Evolutionary conservation across 2,888 invertebrate genomes (phyloP).

Genomic region (Therioaphis trifolii): DNA sequence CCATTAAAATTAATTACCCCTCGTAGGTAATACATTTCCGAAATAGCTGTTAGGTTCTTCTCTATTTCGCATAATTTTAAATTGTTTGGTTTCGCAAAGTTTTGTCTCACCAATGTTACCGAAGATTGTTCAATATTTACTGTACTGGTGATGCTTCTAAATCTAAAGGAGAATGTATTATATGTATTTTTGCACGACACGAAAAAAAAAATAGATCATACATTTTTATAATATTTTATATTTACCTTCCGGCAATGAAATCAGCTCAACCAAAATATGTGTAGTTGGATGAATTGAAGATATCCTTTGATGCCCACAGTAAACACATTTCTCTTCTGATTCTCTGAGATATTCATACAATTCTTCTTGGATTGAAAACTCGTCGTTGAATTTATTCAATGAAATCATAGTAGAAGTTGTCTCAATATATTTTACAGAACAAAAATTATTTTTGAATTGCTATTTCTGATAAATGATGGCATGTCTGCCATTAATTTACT

Average conservation of each 20-base stretch:
- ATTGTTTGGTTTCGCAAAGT: not conserved
- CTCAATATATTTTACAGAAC: conserved; percentile 1
- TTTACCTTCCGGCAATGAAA: conserved; percentile 5
- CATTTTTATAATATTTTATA: not conserved
- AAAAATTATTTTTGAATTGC: not conserved
- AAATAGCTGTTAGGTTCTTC: not conserved
- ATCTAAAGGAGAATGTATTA: not conserved
- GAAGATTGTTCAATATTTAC: not conserved
- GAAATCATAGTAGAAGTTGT: conserved; percentile 1
- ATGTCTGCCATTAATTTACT: conserved; percentile 14
- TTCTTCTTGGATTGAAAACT: not conserved
- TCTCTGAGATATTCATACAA: no score
- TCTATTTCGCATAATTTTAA: not conserved
- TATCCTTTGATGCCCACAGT: no score
- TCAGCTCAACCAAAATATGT: conserved; percentile 14
- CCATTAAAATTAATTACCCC: not conserved
- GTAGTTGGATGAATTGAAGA: not conserved
- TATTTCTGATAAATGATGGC: not conserved
- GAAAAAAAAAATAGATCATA: not conserved
- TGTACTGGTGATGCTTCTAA: not conserved
- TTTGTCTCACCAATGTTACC: conserved; percentile 11
- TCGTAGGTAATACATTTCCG: conserved; percentile 6
- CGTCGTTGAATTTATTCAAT: not conserved
- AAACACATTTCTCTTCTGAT: no score
- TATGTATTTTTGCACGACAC: not conserved